Evolutionary conservation across 2,113 vertebrate species (phyloP), one percentile per base, ranked within the genome.

Genomic region (Takifugu bimaculatus): DNA sequence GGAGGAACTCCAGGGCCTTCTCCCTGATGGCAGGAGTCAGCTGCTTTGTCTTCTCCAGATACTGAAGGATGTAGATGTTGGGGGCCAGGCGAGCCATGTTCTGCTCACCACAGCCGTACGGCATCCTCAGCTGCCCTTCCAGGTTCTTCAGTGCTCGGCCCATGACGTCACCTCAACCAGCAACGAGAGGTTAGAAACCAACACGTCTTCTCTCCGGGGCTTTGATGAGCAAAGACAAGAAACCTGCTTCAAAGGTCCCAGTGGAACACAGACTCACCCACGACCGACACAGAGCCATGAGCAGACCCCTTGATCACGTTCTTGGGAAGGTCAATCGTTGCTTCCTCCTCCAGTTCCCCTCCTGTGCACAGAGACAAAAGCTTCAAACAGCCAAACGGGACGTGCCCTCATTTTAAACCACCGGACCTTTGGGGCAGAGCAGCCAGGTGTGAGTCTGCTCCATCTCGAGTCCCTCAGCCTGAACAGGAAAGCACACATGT

Each of bases 31-130:
- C 87, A 59, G 82, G 39, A 12, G 92, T 94, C 59, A 97, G 87
- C 60, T 97, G 94, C 32, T 90, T 50, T n/a, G 94, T 94, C 67
- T 85, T 75, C 54, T 85, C 82, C 66, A 97, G 88, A 72, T 96
- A 97, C 64, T 88, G 60, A 20, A 94, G 87, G 70, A 97, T 91
- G 72, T 93, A 96, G 74, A 97, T 91, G 9, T 94, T 95, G 44
- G 95, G 93, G 50, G 93, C 90, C 61, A 97, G 92, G 6, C 92
- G 90, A 9, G 91, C 91, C 91, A 92, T 91, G 66, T 97, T 98
- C 87, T 95, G 93, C 71, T 98, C 94, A 6, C 94, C 94, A 72
- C 94, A 96, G 55, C 93, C 94, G 44, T 90, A 92, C 0, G 94
- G 93, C 93, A 96, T 94, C 73, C 26, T 60, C 35, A 96, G 89